Conservation (phyloP, 35 echinoderm and acorn worm species). For the Ophioderma brevispina region DNA sequence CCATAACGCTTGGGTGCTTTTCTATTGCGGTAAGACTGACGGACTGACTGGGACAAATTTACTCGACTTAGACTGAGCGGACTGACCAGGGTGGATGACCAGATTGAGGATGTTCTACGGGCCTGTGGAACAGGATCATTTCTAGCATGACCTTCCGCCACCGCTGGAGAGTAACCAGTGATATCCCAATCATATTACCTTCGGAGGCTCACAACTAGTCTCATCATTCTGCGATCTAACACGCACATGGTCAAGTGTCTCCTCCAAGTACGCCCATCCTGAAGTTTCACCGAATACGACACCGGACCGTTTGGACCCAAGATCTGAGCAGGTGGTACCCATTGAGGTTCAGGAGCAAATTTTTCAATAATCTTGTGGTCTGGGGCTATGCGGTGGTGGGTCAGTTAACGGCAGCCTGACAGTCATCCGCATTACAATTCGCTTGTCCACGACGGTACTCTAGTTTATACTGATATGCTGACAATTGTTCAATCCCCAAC, state of each 20-base stretch:
- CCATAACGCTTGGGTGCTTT: no score
- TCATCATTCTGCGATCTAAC: not conserved
- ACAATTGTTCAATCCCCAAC: no score
- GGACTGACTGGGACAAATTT: not conserved
- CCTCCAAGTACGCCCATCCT: slow-evolving; percentile 9
- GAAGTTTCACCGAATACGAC: no score
- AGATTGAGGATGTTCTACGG: no score
- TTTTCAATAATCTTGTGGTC: no score
- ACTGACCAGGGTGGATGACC: not conserved
- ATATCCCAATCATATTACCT: not conserved
- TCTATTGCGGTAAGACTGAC: not conserved
- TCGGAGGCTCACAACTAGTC: not conserved
- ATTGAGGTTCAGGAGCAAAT: slow-evolving; percentile 5
- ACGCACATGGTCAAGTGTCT: slow-evolving; percentile 30
- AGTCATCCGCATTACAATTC: no score
- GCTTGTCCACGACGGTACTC: no score
- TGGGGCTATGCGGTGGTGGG: no score
- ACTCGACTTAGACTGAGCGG: not conserved
- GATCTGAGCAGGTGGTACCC: slow-evolving; percentile 11
- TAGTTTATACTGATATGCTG: no score
- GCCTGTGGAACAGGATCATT: no score
- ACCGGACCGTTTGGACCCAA: no score
- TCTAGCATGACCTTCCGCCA: not conserved
- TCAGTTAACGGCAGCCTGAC: no score
- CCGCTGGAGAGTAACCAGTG: not conserved